A percentile compares a stretch with the other conserved stretches of the same genome.
Evolutionary conservation across 1,140 invertebrate genomes (phyloP).

Genomic region (Aphaenogaster rudis): DNA sequence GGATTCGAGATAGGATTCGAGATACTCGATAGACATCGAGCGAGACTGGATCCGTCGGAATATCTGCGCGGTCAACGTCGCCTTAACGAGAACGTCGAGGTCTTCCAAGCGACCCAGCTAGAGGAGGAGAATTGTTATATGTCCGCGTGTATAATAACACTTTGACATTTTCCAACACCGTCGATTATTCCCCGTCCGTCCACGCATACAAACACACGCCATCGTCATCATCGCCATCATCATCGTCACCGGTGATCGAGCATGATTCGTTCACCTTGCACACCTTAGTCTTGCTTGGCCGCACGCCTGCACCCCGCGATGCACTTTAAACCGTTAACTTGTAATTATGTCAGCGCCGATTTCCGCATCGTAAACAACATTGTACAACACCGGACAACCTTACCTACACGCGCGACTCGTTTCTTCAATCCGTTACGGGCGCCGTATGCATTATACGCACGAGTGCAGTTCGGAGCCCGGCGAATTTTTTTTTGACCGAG

Average conservation of each 20-base stretch:
- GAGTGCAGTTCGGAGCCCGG: not conserved
- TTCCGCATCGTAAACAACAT: slow-evolving; percentile 44
- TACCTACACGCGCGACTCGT: slow-evolving; percentile 37
- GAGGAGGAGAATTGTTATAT: not conserved
- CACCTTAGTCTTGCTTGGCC: slow-evolving; percentile 66
- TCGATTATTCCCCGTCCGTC: not conserved
- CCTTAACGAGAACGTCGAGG: not conserved
- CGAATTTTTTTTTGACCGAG: not conserved
- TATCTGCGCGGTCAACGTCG: slow-evolving; percentile 28
- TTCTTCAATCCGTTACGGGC: slow-evolving; percentile 28
- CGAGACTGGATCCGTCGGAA: slow-evolving; percentile 1
- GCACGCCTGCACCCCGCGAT: slow-evolving; percentile 63
- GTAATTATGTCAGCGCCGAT: slow-evolving; percentile 53
- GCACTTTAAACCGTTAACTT: slow-evolving; percentile 65
- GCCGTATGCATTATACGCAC: not conserved
- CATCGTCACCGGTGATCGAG: slow-evolving; percentile 59
- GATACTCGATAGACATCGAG: not conserved
- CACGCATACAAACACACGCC: slow-evolving; percentile 17
- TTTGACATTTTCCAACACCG: slow-evolving; percentile 57
- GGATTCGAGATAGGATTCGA: not conserved
- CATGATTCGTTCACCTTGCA: slow-evolving; percentile 73
- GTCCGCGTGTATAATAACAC: not conserved
- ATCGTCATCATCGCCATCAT: slow-evolving; percentile 21
- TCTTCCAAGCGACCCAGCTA: not conserved
- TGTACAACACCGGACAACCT: slow-evolving; percentile 25